Evolutionary conservation across 2,113 vertebrate species (phyloP), one percentile per base, ranked within the genome.

Genomic region (Rhegmatorhina hoffmannsi): DNA sequence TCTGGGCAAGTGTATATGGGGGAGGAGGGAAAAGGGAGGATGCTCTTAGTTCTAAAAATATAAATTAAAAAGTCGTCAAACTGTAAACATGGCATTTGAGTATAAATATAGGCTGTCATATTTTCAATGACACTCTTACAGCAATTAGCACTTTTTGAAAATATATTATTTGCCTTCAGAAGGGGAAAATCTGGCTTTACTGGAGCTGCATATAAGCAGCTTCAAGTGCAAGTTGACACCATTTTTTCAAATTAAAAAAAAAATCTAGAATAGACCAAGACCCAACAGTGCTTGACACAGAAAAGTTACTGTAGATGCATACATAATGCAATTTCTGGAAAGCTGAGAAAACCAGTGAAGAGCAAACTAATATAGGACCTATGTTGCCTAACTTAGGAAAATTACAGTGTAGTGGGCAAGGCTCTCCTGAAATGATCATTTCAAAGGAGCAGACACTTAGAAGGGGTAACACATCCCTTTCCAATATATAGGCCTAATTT

Each of bases 91-190:
- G 82, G 29, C 50, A 80, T 96, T 94, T 92, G 55, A 64, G 28
- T 77, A 66, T 91, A 97, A 95, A 96, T 95, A 87, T 91, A 94
- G 94, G 77, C 75, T 66, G n/a, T 50, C 82, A 72, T 85, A 92
- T 90, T 95, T 95, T 95, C 92, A 90, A 90, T 7, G 13, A 73
- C 87, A 79, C 84, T 93, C 90, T 88, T 66, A 63, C 29, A 90
- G 87, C 74, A 95, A 96, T 96, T 95, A 95, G 82, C 79, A 83
- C 75, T 90, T 96, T 95, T 91, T 63, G 75, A 86, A 95, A 92
- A 69, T 86, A 47, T 88, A 80, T 94, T 95, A 88, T 95, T 95
- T 95, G 74, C 55, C 72, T 94, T 55, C 60, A 93, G 78, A 96
- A 95, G 34, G 55, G 68, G 79, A 96, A 94, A 91, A 96, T 93